Conservation (phyloP, 37 sponge, comb jelly and placozoan species). For the Spongilla lacustris region DNA sequence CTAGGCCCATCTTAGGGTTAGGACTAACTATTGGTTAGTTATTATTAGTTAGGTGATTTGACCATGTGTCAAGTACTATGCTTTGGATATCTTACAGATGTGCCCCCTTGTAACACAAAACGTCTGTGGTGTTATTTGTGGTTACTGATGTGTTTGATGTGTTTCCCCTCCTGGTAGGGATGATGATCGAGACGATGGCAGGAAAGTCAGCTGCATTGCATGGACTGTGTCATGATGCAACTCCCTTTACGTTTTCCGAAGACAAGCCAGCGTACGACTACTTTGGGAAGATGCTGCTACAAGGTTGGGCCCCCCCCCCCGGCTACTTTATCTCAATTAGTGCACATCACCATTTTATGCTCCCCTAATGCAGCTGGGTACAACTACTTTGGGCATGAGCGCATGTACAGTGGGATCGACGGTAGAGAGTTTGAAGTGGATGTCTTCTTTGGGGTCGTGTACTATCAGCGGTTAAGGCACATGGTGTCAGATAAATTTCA, state of each 20-base stretch:
- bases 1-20: too few relatives aligned
- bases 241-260: conserved; percentile 94
- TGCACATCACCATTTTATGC: not conserved
- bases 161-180: conserved; percentile 60
- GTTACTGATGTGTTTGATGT: not conserved
- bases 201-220: conserved; percentile 92
- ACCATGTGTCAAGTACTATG: too few relatives aligned
- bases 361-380: conserved; percentile 99
- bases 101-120: too few relatives aligned
- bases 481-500: conserved; percentile 99
- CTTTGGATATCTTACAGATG: too few relatives aligned
- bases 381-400: conserved; percentile 95
- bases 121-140: not conserved
- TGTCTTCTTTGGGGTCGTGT: conserved; percentile 94
- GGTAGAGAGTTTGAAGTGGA: conserved; percentile 96
- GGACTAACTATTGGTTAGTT: too few relatives aligned
- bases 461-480: conserved; percentile 97
- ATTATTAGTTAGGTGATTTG: too few relatives aligned
- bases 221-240: conserved; percentile 90
- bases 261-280: conserved; percentile 82
- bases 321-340: not conserved
- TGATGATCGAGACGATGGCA: conserved; percentile 99
- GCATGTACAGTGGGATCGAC: conserved; percentile 92
- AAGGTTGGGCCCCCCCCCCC: conserved; percentile 81
- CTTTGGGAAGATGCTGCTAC: conserved; percentile 82